phyloP scores from a whole-genome alignment of 2,113 vertebrate species.

The Numenius arquata region DNA sequence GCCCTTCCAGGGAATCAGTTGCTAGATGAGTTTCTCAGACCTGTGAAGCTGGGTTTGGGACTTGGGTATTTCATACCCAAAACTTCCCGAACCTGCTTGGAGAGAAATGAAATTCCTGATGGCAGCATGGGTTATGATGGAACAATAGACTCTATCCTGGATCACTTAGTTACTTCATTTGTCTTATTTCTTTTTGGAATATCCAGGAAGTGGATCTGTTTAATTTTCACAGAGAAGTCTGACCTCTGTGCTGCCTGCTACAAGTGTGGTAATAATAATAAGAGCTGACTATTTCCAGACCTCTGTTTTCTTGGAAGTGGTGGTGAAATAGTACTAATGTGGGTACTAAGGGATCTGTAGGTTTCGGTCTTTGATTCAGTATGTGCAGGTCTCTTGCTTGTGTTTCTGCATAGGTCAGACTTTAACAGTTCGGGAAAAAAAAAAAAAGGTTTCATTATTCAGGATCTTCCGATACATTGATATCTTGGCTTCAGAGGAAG shows the following conservation, averaged over 20 bases:
- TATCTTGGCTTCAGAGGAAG: background rate
- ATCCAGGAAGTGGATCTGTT: background rate
- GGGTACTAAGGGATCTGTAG: background rate
- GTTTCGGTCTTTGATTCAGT: background rate
- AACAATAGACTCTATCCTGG: background rate
- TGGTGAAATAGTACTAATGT: background rate
- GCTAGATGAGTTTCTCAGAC: background rate
- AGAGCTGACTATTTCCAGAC: background rate
- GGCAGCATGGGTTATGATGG: background rate
- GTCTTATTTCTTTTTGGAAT: background rate
- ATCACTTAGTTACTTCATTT: background rate
- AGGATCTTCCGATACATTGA: background rate
- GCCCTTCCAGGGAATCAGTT: background rate
- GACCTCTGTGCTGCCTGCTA: background rate
- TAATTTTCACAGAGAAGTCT: background rate
- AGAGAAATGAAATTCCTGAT: background rate
- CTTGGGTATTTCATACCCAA: background rate
- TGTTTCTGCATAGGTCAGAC: background rate
- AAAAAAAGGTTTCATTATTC: background rate
- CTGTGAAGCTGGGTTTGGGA: background rate
- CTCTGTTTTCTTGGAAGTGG: background rate
- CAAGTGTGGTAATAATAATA: background rate
- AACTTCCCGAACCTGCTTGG: background rate
- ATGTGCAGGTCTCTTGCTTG: rapidly evolving
- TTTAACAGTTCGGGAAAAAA: background rate